Evolutionary conservation across 1,140 invertebrate genomes (phyloP).

Genomic region (Chironomus tepperi): DNA sequence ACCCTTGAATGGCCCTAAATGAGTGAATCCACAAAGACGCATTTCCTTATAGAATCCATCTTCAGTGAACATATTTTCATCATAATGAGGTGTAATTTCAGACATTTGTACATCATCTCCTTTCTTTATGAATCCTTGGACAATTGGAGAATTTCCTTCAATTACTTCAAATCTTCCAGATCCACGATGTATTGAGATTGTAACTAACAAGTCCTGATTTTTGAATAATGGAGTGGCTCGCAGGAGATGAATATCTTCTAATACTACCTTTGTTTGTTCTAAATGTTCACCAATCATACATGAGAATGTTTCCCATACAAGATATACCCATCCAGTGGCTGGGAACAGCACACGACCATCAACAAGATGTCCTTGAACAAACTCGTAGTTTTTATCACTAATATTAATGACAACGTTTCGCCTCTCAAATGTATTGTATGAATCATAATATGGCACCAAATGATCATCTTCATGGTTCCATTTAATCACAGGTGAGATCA

Average conservation of each 20-base stretch:
- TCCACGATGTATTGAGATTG: constrained; percentile 71
- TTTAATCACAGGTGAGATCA: no score
- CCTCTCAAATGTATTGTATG: no score
- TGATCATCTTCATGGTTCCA: no score
- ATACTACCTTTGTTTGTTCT: constrained; percentile 68
- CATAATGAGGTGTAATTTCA: constrained; percentile 41
- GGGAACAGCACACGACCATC: constrained; percentile 77
- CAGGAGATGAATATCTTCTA: constrained; percentile 77
- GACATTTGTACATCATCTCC: constrained; percentile 42
- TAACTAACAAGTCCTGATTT: constrained; percentile 60
- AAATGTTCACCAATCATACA: constrained; percentile 60
- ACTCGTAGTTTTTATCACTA: constrained; percentile 60
- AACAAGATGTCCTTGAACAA: constrained; percentile 74
- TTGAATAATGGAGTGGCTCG: constrained; percentile 72
- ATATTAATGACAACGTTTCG: no score
- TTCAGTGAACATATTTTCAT: constrained; percentile 40
- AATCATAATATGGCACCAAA: no score
- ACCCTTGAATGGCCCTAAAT: constrained; percentile 42
- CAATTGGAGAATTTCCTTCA: constrained; percentile 65
- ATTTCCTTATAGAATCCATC: constrained; percentile 83
- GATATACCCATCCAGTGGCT: constrained; percentile 73
- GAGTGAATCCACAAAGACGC: constrained; percentile 82
- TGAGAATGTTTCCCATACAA: constrained; percentile 88
- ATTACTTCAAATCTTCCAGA: constrained; percentile 78
- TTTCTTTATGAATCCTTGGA: constrained; percentile 59